A percentile compares a stretch with the other conserved stretches of the same genome.
Conservation (phyloP, 2,888 invertebrate species). For the Lepas anatifera region DNA sequence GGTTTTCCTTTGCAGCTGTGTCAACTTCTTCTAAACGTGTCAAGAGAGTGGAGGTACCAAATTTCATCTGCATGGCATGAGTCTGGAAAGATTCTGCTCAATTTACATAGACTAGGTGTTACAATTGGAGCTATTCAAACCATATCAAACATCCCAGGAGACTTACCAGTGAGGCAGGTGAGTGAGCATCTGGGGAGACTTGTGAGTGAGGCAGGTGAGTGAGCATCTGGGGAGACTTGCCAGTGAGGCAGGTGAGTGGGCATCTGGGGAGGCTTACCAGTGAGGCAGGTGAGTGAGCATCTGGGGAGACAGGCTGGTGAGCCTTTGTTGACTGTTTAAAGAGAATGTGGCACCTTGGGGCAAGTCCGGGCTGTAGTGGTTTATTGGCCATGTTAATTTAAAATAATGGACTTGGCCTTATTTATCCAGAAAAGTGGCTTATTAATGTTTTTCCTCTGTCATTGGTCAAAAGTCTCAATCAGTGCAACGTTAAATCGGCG, state of each 20-base stretch:
- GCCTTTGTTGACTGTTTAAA: not conserved
- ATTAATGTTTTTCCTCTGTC: no score
- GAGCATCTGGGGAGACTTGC: not conserved
- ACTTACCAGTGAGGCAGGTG: not conserved
- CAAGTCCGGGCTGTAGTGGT: no score
- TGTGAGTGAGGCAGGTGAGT: not conserved
- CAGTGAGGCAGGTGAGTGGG: not conserved
- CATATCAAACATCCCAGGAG: not conserved
- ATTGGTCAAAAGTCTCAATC: no score
- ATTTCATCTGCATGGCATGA: not conserved
- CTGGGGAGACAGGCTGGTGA: not conserved
- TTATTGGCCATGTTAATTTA: no score
- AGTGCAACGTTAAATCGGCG: no score
- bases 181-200: not conserved
- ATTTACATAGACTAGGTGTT: not conserved
- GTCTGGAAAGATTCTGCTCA: not conserved
- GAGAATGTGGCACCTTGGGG: not conserved
- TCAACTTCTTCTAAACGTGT: not conserved
- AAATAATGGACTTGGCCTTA: no score
- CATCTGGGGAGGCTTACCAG: no score
- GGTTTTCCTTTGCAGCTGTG: not conserved
- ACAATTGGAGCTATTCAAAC: not conserved
- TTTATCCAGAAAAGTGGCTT: no score
- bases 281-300: not conserved
- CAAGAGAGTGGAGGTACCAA: not conserved